Evolutionary conservation across 2,797 vertebrate species (phyloP), one percentile per base, ranked within the genome.

Genomic region (Alca torda): DNA sequence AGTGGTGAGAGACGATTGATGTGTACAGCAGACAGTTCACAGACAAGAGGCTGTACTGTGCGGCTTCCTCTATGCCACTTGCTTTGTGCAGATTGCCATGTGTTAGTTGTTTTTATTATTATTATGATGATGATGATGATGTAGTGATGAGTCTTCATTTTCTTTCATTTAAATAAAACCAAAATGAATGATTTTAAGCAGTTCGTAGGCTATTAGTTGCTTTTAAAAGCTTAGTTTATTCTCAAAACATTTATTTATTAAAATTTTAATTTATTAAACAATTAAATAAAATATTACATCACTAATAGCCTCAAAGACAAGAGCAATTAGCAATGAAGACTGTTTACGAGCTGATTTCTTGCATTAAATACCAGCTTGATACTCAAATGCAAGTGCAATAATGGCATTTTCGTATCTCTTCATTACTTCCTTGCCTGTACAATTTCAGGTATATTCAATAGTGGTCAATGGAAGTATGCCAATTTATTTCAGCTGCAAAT

Each of bases 221-320:
- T 93, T 87, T 72, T 77, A 45, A 87, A 90, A 74, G 18, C 23
- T 56, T 73, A 51, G 19, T 78, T 43, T 75, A 65, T 70, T 90
- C 24, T 61, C 65, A 45, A 77, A 60, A 37, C 2, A 56, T 46
- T 83, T 87, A 87, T 94, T 80, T 85, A 50, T 15, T 73, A 59
- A 75, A 69, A 30, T 65, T 54, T 75, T 80, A 69, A 78, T 88
- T 89, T 83, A 63, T 80, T 78, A 83, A 87, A 83, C 8, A 80
- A 82, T 89, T 86, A 75, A 80, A 94, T 92, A 78, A 92, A 95
- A 92, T 83, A 78, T 77, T 77, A 43, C 35, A 51, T 90, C 89
- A n/a, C 50, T 90, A 92, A 93, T 57, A 86, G 16, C 65, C 59
- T 93, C 45, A 86, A 93, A 92, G 41, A 82, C 43, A 84, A 93